A percentile compares a stretch with the other conserved stretches of the same genome.
These are phyloP conservation scores for Pachyrhynchus sulphureomaculatus DNA, from an alignment of 1,140 invertebrate genomes.

Conservation along the genomic window DNA sequence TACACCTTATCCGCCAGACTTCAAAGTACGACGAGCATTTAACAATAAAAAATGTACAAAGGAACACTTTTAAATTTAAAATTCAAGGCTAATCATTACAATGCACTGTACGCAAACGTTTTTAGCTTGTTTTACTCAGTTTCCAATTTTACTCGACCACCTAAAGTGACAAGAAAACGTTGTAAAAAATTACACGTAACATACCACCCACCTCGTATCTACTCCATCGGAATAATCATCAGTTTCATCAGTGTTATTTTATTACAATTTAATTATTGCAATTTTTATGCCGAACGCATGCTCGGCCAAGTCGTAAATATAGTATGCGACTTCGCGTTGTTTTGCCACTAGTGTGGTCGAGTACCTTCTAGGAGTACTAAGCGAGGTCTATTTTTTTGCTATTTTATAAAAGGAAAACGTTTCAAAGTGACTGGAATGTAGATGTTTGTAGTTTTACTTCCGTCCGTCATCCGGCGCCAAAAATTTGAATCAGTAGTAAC, in stretches of 20 bases:
- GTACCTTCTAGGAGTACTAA: constrained; percentile 24
- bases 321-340: constrained; percentile 26
- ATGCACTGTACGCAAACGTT: too few relatives aligned
- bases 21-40: too few relatives aligned
- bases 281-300: constrained; percentile 28
- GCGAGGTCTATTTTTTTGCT: constrained; percentile 31
- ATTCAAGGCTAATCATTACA: too few relatives aligned
- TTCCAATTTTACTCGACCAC: constrained; percentile 2
- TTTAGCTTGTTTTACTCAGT: too few relatives aligned
- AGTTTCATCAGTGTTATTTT: constrained; percentile 26
- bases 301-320: constrained; percentile 15
- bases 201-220: constrained; percentile 21
- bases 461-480: too few relatives aligned
- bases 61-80: too few relatives aligned
- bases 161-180: constrained; percentile 16
- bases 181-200: constrained; percentile 29
- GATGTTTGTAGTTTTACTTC: constrained; percentile 14
- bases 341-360: constrained; percentile 26
- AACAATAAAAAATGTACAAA: too few relatives aligned
- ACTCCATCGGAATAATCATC: constrained; percentile 24
- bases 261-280: constrained; percentile 28
- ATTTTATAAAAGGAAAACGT: constrained; percentile 28
- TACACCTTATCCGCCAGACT: too few relatives aligned
- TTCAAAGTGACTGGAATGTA: constrained; percentile 12
- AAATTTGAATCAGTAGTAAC: too few relatives aligned